Base-by-base conservation (phyloP, 2,888 invertebrate species). In the Cheiracanthium punctorium region DNA sequence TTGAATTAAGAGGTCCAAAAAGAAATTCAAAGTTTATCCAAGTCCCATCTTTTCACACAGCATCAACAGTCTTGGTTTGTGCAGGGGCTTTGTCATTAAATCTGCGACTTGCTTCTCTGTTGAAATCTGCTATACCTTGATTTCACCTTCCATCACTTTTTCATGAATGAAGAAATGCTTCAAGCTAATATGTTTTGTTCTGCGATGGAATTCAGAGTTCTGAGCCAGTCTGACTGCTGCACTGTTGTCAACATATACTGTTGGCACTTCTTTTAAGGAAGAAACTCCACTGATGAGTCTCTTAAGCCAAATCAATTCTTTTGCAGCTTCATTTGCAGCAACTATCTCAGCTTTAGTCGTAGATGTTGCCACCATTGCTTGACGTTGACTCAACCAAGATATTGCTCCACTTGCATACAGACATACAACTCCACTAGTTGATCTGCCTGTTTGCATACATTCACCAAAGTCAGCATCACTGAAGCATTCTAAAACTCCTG, bases 271-370 rank as follows among this genome's bases (percentile, higher is more conserved):
- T 30, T 52, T 73, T 17, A 1, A 52, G 32, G 17, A 48, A 37
- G 37, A 37, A 75, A 30, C 37, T 14, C 29, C 90, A 0, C 69
- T 33, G 30, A 91, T 69, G 12, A 91, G 65, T 37, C 88, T 88
- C 81, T 77, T 88, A 12, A 91, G 41, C 90, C 91, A 90, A 0
- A 90, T 52, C 0, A 87, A 72, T 82, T 90, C 90, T 80, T 89
- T 90, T 0, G 88, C 88, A 5, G 89, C 89, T 30, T 88, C 85
- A 30, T 87, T 88, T 10, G 90, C 90, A 0, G 90, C 90, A 20
- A 90, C 87, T 67, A 89, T 90, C 64, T 91, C 90, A 1, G 90
- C 90, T 70, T 90, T 90, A 0, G 90, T 89, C 0, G 90, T 90
- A 1, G 89, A 89, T 0, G 88, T 70, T 0, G 89, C 88, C 4